Conservation (phyloP, 2,113 vertebrate species). For the Nettapus auritus region DNA sequence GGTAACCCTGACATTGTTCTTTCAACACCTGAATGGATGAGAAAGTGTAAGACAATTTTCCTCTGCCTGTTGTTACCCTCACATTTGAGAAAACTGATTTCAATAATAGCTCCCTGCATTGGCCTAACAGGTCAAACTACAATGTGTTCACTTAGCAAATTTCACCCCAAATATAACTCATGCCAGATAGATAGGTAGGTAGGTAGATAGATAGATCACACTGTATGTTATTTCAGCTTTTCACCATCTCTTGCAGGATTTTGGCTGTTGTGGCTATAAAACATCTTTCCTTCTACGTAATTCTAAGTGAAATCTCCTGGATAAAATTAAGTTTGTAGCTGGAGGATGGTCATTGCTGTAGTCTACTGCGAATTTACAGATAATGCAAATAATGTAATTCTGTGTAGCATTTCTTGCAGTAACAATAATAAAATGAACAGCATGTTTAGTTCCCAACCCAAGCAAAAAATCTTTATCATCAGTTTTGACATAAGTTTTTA, state of each 20-base stretch:
- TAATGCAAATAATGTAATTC: neutral
- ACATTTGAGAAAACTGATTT: neutral
- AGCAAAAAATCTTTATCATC: neutral
- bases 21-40: neutral
- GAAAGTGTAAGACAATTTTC: neutral
- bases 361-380: neutral
- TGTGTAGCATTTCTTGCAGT: neutral
- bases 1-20: neutral
- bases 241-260: neutral
- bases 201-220: too few species aligned
- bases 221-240: neutral
- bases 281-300: neutral
- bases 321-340: neutral
- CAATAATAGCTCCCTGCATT: neutral
- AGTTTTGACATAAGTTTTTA: neutral
- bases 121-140: neutral
- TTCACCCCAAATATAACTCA: neutral
- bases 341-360: neutral
- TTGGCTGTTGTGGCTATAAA: neutral
- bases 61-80: neutral
- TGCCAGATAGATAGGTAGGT: neutral
- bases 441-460: neutral
- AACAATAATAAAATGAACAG: neutral
- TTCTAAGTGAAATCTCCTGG: neutral
- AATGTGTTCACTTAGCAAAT: neutral